Evolutionary conservation across 2,888 invertebrate species (phyloP).

Genomic region (Agrotis clavis): DNA sequence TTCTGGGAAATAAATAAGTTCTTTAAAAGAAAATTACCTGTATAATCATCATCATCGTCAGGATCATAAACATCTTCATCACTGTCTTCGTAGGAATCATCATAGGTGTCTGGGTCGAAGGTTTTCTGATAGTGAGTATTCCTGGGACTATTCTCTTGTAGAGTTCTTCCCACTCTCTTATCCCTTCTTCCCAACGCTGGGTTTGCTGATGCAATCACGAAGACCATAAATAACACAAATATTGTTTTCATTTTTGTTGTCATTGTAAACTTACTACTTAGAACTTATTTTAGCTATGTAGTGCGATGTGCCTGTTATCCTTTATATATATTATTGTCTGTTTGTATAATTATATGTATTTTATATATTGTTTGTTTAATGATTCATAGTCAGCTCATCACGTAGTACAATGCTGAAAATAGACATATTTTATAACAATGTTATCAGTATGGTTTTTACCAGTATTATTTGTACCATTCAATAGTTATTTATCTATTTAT

Average conservation of each 20-base stretch:
- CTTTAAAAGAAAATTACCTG: background rate
- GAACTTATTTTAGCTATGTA: background rate
- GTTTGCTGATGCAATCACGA: constrained; percentile 7
- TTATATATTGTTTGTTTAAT: background rate
- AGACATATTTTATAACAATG: background rate
- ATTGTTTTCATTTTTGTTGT: constrained; percentile 2
- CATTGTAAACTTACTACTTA: background rate
- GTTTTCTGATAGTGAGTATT: no score
- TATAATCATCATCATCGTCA: background rate
- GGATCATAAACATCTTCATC: background rate
- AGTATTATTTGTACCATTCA: no score
- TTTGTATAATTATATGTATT: no score
- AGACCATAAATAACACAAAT: constrained; percentile 2
- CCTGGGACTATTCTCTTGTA: background rate
- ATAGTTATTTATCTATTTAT: no score
- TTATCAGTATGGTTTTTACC: no score
- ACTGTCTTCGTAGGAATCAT: background rate
- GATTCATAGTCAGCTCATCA: background rate
- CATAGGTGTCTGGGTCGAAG: background rate
- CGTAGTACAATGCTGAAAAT: background rate
- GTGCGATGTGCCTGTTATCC: background rate
- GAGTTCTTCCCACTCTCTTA: background rate
- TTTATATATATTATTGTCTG: background rate
- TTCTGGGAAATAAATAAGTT: no score
- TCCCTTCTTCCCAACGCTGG: background rate